These are phyloP conservation scores for Platycnemis pennipes DNA, from an alignment of 2,888 invertebrate genomes.

Conservation along the genomic window DNA sequence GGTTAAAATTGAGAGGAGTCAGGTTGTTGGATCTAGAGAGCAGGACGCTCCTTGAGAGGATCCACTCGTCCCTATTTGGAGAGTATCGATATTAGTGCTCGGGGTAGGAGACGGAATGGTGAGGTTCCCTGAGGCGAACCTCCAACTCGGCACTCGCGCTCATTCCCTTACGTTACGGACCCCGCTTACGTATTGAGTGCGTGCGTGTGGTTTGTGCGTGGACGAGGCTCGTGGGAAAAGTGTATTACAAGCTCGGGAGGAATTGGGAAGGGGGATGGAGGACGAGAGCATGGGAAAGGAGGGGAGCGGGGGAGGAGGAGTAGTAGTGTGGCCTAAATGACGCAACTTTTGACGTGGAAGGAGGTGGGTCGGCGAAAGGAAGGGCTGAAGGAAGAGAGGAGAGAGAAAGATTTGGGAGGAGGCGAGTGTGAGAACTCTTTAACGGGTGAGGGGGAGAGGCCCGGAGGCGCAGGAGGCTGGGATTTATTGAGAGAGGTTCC, in stretches of 20 bases:
- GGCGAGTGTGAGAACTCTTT: neutral
- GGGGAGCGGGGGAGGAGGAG: neutral
- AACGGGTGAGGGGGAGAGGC: neutral
- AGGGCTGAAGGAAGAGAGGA: neutral
- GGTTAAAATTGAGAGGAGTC: neutral
- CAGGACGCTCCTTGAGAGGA: neutral
- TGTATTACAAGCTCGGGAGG: conserved; percentile 1
- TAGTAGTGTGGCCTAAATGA: conserved; percentile 26
- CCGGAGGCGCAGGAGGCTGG: neutral
- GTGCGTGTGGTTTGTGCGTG: neutral
- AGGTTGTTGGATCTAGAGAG: neutral
- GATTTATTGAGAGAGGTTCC: neutral
- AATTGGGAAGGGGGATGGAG: neutral
- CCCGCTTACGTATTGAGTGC: neutral
- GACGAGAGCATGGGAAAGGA: neutral
- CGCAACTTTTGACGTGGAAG: neutral
- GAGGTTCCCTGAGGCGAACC: neutral
- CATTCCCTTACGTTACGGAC: neutral
- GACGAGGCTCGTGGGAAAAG: neutral
- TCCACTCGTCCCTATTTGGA: neutral
- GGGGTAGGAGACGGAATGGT: too few species aligned
- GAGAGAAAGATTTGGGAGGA: neutral
- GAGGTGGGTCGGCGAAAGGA: neutral
- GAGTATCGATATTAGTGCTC: neutral
- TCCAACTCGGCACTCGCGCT: neutral